Percentiles rank a stretch among this genome's conserved stretches.
phyloP scores from a whole-genome alignment of 2,797 vertebrate genomes.

The Catharus ustulatus region DNA sequence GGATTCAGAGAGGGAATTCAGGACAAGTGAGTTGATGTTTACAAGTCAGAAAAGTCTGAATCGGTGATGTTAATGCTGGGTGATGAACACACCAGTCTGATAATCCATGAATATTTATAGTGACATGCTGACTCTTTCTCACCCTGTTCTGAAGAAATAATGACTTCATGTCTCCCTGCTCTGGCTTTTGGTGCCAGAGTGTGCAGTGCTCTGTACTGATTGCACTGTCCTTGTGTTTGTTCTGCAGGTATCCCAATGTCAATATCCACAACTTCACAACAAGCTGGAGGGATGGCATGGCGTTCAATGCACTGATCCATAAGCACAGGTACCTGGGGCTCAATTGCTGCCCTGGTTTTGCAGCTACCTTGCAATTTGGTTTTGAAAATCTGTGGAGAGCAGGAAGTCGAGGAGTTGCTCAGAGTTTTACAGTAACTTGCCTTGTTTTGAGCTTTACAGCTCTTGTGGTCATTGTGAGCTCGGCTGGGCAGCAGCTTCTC shows the following conservation, averaged over 20 bases:
- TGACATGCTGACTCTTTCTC: neutral
- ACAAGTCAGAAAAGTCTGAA: neutral
- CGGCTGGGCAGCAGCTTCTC: neutral
- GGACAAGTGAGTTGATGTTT: neutral
- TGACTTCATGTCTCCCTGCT: neutral
- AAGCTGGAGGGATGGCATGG: slow-evolving; percentile 95
- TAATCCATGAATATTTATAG: neutral
- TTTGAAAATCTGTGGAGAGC: neutral
- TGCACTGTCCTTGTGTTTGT: neutral
- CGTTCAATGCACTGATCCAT: slow-evolving; percentile 94
- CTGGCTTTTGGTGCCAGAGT: neutral
- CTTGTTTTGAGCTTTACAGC: neutral
- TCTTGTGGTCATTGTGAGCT: neutral
- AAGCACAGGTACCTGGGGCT: slow-evolving; percentile 83
- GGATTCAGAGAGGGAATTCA: neutral
- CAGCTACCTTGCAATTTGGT: neutral
- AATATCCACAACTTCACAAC: slow-evolving; percentile 95
- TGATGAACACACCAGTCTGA: neutral
- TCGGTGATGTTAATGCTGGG: neutral
- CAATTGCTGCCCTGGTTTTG: neutral
- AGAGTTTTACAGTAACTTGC: neutral
- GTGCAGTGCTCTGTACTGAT: neutral
- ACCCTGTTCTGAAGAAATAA: neutral
- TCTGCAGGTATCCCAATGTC: slow-evolving; percentile 88
- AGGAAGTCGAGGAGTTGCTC: neutral